A percentile compares a stretch with the other conserved stretches of the same genome.
Evolutionary conservation across 2,113 vertebrate genomes (phyloP).

Genomic region (Datnioides undecimradiatus): DNA sequence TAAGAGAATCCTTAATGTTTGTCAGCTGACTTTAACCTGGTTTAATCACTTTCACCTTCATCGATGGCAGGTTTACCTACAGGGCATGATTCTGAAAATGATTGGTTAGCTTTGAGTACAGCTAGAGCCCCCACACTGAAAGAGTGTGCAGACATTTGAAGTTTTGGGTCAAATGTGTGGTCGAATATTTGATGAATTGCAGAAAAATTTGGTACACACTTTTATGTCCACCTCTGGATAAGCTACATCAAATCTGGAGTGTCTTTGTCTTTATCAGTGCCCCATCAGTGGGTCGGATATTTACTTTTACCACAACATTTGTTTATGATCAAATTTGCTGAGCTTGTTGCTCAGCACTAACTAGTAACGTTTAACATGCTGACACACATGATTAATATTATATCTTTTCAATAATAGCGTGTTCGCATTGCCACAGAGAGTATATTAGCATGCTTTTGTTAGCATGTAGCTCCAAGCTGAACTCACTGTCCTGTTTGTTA

Average conservation of each 20-base stretch:
- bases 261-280: background rate
- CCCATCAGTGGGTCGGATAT: background rate
- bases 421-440: background rate
- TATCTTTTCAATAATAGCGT: background rate
- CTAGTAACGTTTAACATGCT: background rate
- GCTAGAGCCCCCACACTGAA: too few relatives aligned
- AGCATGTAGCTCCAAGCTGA: background rate
- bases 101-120: too few relatives aligned
- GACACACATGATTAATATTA: background rate
- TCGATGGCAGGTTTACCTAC: too few relatives aligned
- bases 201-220: background rate
- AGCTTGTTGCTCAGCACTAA: background rate
- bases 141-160: too few relatives aligned
- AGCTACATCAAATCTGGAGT: background rate
- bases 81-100: too few relatives aligned
- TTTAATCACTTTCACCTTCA: too few relatives aligned
- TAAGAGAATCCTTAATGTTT: too few relatives aligned
- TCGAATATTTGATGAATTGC: background rate
- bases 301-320: background rate
- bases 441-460: too few relatives aligned
- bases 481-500: background rate
- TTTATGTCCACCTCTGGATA: too few relatives aligned
- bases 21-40: too few relatives aligned
- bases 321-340: background rate
- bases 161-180: background rate